Base-by-base conservation (phyloP, 2,113 vertebrate genomes). In the Hydrolagus affinis region DNA sequence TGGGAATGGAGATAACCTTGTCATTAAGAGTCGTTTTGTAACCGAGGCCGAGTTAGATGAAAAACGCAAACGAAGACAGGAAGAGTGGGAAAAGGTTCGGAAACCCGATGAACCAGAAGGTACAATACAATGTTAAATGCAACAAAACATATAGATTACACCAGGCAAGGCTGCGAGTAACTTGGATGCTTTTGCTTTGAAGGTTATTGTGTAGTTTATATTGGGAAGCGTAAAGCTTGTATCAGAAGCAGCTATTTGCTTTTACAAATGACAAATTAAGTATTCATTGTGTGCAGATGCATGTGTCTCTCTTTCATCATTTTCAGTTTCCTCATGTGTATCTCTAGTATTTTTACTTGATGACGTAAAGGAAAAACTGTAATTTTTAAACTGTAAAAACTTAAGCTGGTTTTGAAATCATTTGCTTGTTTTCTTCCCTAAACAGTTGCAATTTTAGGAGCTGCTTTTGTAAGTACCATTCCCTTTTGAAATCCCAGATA, bases 71-170 rank as follows among this genome's bases (percentile, higher is more conserved):
- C 95, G 93, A 74, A 94, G 97, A 15, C 98, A 99, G 85, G 97
- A 98, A 89, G 98, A 99, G 91, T 99, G 97, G 98, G 97, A 99
- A 87, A 98, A 97, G 86, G 96, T 99, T 86, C 90, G 97, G 17
- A 98, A 99, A 89, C 96, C 97, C 0, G 98, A 98, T 0, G 98
- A 99, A 86, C 97, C 97, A 0, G 88, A 97, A 93, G 95, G 98
- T 99, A 91, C 90, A 86, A 85, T 66, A 19, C 59, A 9, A 3
- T 83, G 62, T 83, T 78, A 59, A 44, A 44, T 44, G 44, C 44
- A 44, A 44, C 44, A 44, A 44, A 44, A 44, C 44, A 44, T 44
- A 6, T 44, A 44, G 2, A 44, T 44, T 44, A 44, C 44, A 44
- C 44, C 44, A 44, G 44, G 44, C 44, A 3, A 44, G 44, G 44